Percentiles rank a stretch among this genome's conserved stretches.
phyloP scores from a whole-genome alignment of 2,113 vertebrate species.

The Panthera uncia region DNA sequence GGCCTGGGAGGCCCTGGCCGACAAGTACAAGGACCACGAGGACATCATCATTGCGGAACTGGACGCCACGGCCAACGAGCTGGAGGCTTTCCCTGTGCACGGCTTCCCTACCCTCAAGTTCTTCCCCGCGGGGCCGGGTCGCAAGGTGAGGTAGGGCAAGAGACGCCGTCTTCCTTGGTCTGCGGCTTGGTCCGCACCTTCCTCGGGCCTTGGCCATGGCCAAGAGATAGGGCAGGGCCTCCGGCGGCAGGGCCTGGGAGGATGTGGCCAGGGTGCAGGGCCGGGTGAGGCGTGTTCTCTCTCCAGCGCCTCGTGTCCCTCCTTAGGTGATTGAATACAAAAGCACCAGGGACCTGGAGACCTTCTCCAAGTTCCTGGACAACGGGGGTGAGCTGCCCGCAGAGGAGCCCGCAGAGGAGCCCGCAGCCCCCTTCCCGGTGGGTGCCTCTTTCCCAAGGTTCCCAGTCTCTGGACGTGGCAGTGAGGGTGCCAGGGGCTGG shows the following conservation, averaged over 20 bases:
- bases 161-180: too few species aligned
- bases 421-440: slow-evolving; percentile 2
- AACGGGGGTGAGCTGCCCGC: slow-evolving; percentile 86
- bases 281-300: too few species aligned
- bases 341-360: slow-evolving; percentile 89
- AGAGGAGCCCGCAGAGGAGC: slow-evolving; percentile 61
- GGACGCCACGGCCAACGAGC: slow-evolving; percentile 92
- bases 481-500: not conserved
- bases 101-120: slow-evolving; percentile 93
- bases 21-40: slow-evolving; percentile 89
- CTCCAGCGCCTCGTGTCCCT: rapidly evolving
- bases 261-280: not conserved
- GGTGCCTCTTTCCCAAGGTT: not conserved
- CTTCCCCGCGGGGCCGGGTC: slow-evolving; percentile 89
- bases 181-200: not conserved
- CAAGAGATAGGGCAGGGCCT: not conserved
- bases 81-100: slow-evolving; percentile 84
- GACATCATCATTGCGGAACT: slow-evolving; percentile 93
- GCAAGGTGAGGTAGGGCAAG: slow-evolving; percentile 84
- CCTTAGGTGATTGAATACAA: slow-evolving; percentile 88
- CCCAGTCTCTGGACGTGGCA: not conserved
- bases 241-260: not conserved
- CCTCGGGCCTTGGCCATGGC: not conserved
- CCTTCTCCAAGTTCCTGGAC: slow-evolving; percentile 93
- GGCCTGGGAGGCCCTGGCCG: slow-evolving; percentile 91